Evolutionary conservation across 2,113 vertebrate species (phyloP).

Genomic region (Callochromis pleurospilus): DNA sequence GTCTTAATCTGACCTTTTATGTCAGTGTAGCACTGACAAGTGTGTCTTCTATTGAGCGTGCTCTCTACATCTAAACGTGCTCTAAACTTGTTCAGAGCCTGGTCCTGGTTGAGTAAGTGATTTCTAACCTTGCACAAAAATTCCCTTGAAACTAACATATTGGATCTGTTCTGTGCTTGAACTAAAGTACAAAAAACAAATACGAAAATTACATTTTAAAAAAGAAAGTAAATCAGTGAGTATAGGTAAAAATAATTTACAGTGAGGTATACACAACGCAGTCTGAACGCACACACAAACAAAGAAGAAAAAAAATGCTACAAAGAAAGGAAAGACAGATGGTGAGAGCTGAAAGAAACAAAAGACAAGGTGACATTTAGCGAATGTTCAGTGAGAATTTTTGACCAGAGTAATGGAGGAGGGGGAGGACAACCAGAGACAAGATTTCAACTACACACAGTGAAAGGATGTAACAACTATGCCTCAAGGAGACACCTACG

Average conservation of each 20-base stretch:
- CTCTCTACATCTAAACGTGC: not conserved
- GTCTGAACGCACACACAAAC: not conserved
- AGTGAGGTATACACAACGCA: not conserved
- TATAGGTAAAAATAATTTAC: not conserved
- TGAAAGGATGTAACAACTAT: not conserved
- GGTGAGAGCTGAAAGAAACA: not conserved
- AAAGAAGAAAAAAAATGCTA: not conserved
- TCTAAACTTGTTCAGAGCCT: not conserved
- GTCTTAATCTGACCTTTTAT: not conserved
- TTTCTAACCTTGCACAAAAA: not conserved
- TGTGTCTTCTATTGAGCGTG: not conserved
- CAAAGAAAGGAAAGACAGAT: not conserved
- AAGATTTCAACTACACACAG: not conserved
- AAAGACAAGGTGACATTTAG: not conserved
- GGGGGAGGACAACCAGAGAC: not conserved
- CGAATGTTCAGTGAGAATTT: not conserved
- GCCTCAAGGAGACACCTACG: not conserved
- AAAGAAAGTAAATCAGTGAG: not conserved
- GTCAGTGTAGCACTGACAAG: not conserved
- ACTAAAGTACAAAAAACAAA: not conserved
- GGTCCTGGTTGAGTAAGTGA: not conserved
- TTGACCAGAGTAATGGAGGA: not conserved
- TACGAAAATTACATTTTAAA: not conserved
- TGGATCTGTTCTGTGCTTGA: not conserved
- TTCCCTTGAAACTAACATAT: not conserved